phyloP scores from a whole-genome alignment of 2,113 vertebrate species.

The Atlantisia rogersi region DNA sequence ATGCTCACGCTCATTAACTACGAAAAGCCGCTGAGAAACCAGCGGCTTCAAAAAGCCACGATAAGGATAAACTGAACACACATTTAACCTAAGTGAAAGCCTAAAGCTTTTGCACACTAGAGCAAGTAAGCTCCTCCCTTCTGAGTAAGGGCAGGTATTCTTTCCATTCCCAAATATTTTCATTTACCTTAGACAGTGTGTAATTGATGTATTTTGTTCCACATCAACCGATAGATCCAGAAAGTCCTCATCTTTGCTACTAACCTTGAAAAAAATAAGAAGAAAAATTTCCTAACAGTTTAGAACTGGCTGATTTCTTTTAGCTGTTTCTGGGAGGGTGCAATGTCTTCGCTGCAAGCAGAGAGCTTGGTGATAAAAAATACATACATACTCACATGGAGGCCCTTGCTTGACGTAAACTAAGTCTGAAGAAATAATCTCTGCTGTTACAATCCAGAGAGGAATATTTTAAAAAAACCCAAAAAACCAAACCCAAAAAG shows the following conservation, averaged over 20 bases:
- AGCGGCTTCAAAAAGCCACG: background rate
- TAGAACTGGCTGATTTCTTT: background rate
- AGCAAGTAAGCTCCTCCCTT: background rate
- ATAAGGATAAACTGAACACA: background rate
- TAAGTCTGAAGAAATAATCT: background rate
- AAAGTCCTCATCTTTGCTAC: slow-evolving; percentile 95
- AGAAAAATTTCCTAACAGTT: background rate
- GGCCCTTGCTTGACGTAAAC: background rate
- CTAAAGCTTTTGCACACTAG: background rate
- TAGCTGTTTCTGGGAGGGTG: background rate
- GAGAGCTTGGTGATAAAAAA: background rate
- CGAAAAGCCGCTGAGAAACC: background rate
- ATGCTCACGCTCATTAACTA: background rate
- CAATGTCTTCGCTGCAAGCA: background rate
- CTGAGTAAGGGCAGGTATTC: background rate
- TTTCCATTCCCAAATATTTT: background rate
- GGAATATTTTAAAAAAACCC: background rate
- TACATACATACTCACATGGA: background rate
- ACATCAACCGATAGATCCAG: slow-evolving; percentile 92
- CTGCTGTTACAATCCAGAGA: background rate
- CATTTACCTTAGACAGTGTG: slow-evolving; percentile 89
- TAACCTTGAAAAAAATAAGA: slow-evolving; percentile 78
- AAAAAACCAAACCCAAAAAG: background rate
- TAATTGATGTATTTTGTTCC: slow-evolving; percentile 95
- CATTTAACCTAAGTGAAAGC: background rate